Evolutionary conservation across 2,888 invertebrate species (phyloP).

Genomic region (Proisotoma minuta): DNA sequence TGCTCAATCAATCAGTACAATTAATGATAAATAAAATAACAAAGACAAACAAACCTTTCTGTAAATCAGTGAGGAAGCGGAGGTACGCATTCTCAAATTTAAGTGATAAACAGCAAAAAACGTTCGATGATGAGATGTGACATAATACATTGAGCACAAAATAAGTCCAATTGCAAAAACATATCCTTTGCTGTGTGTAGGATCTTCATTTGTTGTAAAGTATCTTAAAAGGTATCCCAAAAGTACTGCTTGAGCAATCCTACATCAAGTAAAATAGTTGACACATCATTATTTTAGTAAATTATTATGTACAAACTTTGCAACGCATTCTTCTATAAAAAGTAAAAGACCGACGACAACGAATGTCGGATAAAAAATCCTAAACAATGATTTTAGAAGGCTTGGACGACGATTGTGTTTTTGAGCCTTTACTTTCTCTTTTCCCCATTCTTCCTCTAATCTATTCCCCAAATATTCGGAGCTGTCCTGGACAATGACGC

Average conservation of each 20-base stretch:
- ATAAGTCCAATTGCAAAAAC: constrained; percentile 4
- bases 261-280: neutral
- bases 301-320: no score
- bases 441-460: constrained; percentile 1
- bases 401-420: neutral
- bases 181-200: neutral
- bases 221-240: constrained; percentile 4
- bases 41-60: constrained; percentile 16
- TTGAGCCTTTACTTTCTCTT: constrained; percentile 1
- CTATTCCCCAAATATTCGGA: constrained; percentile 16
- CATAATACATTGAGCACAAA: neutral
- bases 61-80: constrained; percentile 11
- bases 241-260: constrained; percentile 5
- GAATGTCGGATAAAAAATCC: neutral
- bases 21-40: no score
- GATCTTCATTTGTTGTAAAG: constrained; percentile 7
- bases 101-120: constrained; percentile 9
- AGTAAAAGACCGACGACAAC: neutral
- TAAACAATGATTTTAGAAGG: neutral
- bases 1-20: constrained; percentile 24
- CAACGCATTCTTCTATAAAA: neutral
- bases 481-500: constrained; percentile 11
- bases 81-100: constrained; percentile 7
- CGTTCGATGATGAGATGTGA: constrained; percentile 1
- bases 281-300: neutral